phyloP scores from a whole-genome alignment of 2,113 vertebrate genomes.

The Oceanites oceanicus region DNA sequence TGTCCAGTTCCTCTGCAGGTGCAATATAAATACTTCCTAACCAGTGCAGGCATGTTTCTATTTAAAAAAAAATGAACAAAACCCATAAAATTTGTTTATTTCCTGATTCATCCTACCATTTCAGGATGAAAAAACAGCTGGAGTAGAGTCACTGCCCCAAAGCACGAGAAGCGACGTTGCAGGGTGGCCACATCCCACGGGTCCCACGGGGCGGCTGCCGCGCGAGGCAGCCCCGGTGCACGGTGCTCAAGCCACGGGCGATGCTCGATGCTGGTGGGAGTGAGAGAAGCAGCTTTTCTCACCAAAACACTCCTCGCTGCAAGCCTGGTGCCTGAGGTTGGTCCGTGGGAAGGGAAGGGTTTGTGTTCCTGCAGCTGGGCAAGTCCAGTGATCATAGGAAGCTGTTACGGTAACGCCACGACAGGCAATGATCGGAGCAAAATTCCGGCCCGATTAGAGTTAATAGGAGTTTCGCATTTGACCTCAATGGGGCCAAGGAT shows the following conservation, averaged over 20 bases:
- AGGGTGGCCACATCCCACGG: background rate
- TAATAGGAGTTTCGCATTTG: background rate
- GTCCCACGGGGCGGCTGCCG: rapidly evolving
- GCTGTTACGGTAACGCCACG: rapidly evolving
- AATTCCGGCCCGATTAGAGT: background rate
- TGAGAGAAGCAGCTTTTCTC: background rate
- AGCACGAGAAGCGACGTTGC: rapidly evolving
- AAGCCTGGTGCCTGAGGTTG: background rate
- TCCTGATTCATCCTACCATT: background rate
- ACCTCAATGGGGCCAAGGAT: background rate
- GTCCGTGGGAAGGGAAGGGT: background rate
- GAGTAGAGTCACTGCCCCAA: background rate
- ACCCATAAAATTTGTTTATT: background rate
- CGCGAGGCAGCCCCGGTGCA: rapidly evolving
- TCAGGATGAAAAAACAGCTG: background rate
- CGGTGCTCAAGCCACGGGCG: background rate
- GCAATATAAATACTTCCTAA: background rate
- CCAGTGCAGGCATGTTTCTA: background rate
- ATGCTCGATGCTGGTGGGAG: rapidly evolving
- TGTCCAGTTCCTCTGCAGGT: background rate
- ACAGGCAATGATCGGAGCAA: background rate
- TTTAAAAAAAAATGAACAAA: background rate
- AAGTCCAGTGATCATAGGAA: background rate
- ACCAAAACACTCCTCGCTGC: background rate
- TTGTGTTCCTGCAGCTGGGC: background rate